A percentile compares a stretch with the other conserved stretches of the same genome.
phyloP scores from a whole-genome alignment of 2,888 invertebrate species.

The Sylvicola cinctus region DNA sequence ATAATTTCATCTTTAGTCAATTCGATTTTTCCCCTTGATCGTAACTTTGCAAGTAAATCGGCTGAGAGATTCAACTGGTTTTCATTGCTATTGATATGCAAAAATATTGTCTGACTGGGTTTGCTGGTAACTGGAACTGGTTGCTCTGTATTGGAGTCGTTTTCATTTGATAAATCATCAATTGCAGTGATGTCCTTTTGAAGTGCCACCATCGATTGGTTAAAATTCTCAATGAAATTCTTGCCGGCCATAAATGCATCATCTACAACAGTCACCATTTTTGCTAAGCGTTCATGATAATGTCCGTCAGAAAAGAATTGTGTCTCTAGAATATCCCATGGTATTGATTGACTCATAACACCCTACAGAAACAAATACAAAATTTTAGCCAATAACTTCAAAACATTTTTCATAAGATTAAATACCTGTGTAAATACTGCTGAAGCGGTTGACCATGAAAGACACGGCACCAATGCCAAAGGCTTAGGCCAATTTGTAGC shows the following conservation, averaged over 20 bases:
- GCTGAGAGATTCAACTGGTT: slow-evolving; percentile 26
- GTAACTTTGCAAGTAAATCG: slow-evolving; percentile 26
- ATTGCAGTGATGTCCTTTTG: slow-evolving; percentile 20
- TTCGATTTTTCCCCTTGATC: slow-evolving; percentile 26
- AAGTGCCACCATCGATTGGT: slow-evolving; percentile 27
- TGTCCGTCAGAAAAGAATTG: slow-evolving; percentile 67
- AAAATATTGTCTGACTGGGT: too few relatives aligned
- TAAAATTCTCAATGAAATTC: slow-evolving; percentile 47
- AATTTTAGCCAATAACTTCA: too few relatives aligned
- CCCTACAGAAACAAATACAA: slow-evolving; percentile 36
- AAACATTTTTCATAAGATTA: too few relatives aligned
- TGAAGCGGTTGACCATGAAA: slow-evolving; percentile 95
- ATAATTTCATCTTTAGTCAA: slow-evolving; percentile 29
- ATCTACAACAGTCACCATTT: slow-evolving; percentile 65
- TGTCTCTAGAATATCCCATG: slow-evolving; percentile 77
- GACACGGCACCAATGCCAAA: slow-evolving; percentile 77
- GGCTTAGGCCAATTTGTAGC: slow-evolving; percentile 94
- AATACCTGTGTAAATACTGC: slow-evolving; percentile 77
- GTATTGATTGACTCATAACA: slow-evolving; percentile 85
- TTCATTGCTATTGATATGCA: not conserved
- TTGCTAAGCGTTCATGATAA: slow-evolving; percentile 66
- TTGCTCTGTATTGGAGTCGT: slow-evolving; percentile 10
- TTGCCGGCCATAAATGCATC: slow-evolving; percentile 51
- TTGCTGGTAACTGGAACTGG: slow-evolving; percentile 21
- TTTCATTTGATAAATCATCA: slow-evolving; percentile 3